Percentiles rank a stretch among this genome's conserved stretches.
These are phyloP conservation scores for Sardinella longiceps DNA, from an alignment of 2,797 vertebrate species.

Conservation along the genomic window DNA sequence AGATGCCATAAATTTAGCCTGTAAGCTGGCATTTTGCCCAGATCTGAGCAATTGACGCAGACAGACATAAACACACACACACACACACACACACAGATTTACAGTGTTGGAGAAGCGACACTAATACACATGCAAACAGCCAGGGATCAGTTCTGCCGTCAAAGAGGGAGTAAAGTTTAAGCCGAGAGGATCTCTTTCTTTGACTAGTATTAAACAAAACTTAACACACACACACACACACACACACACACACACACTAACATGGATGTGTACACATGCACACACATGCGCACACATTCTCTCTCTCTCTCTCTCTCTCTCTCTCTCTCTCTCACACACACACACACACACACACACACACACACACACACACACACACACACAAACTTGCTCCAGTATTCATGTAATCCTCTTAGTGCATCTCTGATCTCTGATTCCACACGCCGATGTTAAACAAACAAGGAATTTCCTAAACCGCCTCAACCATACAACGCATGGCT, in stretches of 20 bases:
- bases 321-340: too few species aligned
- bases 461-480: background rate
- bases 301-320: too few species aligned
- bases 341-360: conserved; percentile 1
- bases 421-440: conserved; percentile 75
- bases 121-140: background rate
- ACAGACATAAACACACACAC: conserved; percentile 30
- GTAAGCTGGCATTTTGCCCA: background rate
- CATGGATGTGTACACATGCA: background rate
- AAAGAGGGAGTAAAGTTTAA: background rate
- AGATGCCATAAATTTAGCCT: background rate
- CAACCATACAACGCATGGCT: background rate
- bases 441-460: conserved; percentile 75
- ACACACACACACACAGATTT: conserved; percentile 30
- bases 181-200: conserved; percentile 35
- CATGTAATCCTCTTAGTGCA: conserved; percentile 74
- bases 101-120: background rate
- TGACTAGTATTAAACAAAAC: conserved; percentile 27
- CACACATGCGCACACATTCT: background rate
- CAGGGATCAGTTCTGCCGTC: background rate
- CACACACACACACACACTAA: background rate
- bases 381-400: background rate
- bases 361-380: background rate
- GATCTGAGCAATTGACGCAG: background rate
- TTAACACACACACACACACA: background rate